Conservation (phyloP, 2,113 vertebrate genomes). For the Boulengeromyrus knoepffleri region DNA sequence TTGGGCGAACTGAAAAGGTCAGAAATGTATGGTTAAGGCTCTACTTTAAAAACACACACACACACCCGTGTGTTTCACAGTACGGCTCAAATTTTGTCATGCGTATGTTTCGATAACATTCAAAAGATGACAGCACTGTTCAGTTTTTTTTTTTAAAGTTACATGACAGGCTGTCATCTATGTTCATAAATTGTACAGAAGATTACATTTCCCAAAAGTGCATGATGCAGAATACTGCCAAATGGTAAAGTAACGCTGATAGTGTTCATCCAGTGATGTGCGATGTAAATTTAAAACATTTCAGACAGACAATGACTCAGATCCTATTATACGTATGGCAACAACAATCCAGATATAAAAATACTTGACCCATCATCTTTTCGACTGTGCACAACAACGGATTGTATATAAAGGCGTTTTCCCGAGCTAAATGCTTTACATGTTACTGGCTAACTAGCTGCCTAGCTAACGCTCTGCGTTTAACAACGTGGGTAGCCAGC, state of each 20-base stretch:
- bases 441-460: neutral
- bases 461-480: neutral
- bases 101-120: neutral
- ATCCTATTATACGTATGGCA: neutral
- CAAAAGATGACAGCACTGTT: neutral
- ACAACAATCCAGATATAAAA: neutral
- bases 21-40: neutral
- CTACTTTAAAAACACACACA: neutral
- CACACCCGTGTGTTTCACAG: neutral
- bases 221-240: neutral
- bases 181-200: neutral
- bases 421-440: neutral
- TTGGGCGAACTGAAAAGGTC: neutral
- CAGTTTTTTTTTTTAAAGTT: neutral
- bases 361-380: neutral
- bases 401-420: neutral
- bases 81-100: neutral
- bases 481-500: neutral
- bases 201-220: neutral
- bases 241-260: neutral
- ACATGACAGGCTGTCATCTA: neutral
- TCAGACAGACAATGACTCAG: neutral
- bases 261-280: neutral
- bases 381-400: neutral
- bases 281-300: neutral